Conservation (phyloP, 2,888 invertebrate genomes). For the Ochropleura plecta region DNA sequence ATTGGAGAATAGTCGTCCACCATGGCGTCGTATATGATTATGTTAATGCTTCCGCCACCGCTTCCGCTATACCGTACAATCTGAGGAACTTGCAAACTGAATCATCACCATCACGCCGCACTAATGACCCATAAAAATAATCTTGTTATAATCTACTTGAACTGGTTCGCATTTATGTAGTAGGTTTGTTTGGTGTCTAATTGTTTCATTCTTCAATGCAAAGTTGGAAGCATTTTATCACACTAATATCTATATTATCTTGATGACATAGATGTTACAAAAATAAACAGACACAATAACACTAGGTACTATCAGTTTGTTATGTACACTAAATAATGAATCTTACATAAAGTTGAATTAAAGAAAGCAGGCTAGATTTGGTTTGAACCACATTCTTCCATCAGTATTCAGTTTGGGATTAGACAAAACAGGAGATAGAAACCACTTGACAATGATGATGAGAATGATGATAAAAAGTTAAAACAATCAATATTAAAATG, state of each 20-base stretch:
- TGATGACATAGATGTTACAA: conserved; percentile 32
- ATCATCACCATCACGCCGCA: conserved; percentile 56
- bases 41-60: conserved; percentile 16
- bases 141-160: conserved; percentile 61
- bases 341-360: not conserved
- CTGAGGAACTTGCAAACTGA: conserved; percentile 17
- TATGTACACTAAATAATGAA: conserved; percentile 18
- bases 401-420: conserved; percentile 4
- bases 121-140: conserved; percentile 72
- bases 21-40: conserved; percentile 39
- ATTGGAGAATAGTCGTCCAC: conserved; percentile 42
- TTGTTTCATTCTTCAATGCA: not conserved
- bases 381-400: not conserved
- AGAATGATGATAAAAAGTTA: conserved; percentile 1
- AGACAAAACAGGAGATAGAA: not conserved
- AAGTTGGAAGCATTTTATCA: conserved; percentile 18
- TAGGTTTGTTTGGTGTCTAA: conserved; percentile 21
- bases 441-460: conserved; percentile 14
- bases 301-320: conserved; percentile 34
- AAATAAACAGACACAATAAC: conserved; percentile 57
- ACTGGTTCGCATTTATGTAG: conserved; percentile 52
- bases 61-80: conserved; percentile 13
- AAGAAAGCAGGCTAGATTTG: conserved; percentile 1
- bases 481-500: not conserved
- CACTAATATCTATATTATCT: conserved; percentile 23